Conservation (phyloP, 2,888 invertebrate species). For the Aporophyla nigra region DNA sequence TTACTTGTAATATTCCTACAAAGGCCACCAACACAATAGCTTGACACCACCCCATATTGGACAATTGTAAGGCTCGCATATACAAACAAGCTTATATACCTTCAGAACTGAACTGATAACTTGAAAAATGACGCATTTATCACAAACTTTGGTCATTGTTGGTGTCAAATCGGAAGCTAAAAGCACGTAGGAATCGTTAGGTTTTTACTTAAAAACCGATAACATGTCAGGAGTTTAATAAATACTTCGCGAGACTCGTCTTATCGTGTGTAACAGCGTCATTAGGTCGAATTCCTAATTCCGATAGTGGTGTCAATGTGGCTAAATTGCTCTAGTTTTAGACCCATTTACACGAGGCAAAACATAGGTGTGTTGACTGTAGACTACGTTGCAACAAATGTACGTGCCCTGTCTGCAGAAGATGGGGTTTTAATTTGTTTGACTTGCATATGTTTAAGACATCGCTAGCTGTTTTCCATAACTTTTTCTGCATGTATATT, state of each 20-base stretch:
- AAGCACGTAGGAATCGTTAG: conserved; percentile 74
- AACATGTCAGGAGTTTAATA: conserved; percentile 66
- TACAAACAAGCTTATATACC: conserved; percentile 75
- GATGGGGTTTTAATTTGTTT: conserved; percentile 1
- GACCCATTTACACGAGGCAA: background rate
- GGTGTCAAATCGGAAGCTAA: conserved; percentile 53
- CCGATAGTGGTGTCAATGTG: conserved; percentile 22
- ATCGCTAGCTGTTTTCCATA: background rate
- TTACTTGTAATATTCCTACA: conserved; percentile 80
- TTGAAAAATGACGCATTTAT: conserved; percentile 71
- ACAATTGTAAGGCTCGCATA: conserved; percentile 54
- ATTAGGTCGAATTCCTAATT: conserved; percentile 29
- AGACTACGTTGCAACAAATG: background rate
- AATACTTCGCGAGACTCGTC: conserved; percentile 25
- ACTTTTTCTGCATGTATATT: background rate
- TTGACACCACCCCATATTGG: conserved; percentile 75
- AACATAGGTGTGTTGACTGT: background rate
- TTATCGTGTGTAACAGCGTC: conserved; percentile 38
- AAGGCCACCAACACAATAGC: conserved; percentile 69
- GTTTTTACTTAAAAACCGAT: conserved; percentile 56
- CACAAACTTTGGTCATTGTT: conserved; percentile 67
- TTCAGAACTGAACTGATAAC: conserved; percentile 69
- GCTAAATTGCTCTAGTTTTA: conserved; percentile 12
- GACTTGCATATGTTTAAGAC: background rate
- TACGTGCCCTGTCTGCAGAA: background rate